Conservation (phyloP, 2,797 vertebrate genomes). For the Loris lydekkerianus region DNA sequence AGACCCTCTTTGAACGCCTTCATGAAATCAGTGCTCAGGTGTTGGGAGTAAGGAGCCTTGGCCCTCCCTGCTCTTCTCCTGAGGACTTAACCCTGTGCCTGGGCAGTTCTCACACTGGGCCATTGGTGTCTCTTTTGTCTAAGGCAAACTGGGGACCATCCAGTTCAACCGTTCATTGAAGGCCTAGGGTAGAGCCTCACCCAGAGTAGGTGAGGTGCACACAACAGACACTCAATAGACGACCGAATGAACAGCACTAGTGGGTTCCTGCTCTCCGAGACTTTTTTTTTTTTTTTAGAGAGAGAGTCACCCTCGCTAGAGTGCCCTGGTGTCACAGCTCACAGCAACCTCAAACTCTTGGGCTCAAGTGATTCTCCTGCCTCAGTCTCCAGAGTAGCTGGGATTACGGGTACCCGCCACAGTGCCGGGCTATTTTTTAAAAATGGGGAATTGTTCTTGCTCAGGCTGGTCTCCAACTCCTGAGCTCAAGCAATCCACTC, state of each 20-base stretch:
- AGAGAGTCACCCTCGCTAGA: no score
- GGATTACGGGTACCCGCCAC: no score
- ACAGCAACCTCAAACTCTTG: no score
- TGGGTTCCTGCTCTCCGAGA: background rate
- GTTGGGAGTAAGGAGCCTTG: background rate
- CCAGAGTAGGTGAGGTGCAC: background rate
- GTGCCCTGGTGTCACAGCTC: no score
- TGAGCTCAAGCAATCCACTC: no score
- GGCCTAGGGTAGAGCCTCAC: accelerated
- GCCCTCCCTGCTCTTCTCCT: background rate
- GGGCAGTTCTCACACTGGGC: background rate
- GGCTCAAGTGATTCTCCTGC: no score
- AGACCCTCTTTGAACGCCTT: background rate
- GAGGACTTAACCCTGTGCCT: background rate
- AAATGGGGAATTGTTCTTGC: no score
- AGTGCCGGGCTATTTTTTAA: no score
- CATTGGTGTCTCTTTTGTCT: background rate
- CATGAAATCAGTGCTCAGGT: background rate
- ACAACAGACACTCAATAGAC: background rate
- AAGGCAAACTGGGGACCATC: background rate
- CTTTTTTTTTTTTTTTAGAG: background rate
- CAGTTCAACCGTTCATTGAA: background rate
- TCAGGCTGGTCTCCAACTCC: no score
- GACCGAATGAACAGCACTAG: background rate
- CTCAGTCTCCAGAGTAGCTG: no score